A percentile compares a stretch with the other conserved stretches of the same genome.
Conservation (phyloP, 2,113 vertebrate species). For the Cavia porcellus region DNA sequence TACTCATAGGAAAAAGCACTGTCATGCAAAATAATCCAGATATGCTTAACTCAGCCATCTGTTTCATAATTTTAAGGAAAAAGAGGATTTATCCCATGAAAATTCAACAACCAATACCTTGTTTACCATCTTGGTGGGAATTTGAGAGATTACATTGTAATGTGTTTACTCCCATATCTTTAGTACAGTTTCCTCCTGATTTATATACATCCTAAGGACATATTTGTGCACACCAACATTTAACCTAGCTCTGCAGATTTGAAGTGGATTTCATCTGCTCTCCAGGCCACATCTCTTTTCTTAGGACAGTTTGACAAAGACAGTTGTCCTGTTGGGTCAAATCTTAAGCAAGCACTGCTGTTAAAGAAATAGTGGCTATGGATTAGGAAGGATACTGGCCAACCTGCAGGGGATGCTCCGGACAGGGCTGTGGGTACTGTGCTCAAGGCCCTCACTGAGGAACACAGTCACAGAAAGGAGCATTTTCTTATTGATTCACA, state of each 20-base stretch:
- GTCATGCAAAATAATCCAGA: neutral
- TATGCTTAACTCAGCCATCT: neutral
- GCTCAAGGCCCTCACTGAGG: accelerated
- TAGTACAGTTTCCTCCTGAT: neutral
- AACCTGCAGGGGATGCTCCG: neutral
- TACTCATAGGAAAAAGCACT: neutral
- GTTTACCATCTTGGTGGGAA: neutral
- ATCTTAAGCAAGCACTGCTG: neutral
- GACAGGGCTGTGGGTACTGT: accelerated
- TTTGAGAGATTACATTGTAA: accelerated
- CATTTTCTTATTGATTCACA: constrained; percentile 7
- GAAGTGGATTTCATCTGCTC: neutral
- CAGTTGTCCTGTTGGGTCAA: neutral
- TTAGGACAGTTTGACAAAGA: neutral
- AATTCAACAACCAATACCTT: neutral
- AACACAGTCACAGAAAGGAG: neutral
- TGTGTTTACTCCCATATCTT: neutral
- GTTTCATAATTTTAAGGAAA: neutral
- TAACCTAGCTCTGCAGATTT: neutral
- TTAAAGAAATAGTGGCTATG: neutral
- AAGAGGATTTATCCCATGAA: neutral
- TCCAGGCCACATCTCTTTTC: neutral
- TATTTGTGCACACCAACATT: accelerated
- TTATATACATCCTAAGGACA: accelerated
- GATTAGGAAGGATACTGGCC: accelerated